Percentiles rank a stretch among this genome's conserved stretches.
These are phyloP conservation scores for Elaphurus davidianus DNA, from an alignment of 2,113 vertebrate genomes.

Conservation along the genomic window DNA sequence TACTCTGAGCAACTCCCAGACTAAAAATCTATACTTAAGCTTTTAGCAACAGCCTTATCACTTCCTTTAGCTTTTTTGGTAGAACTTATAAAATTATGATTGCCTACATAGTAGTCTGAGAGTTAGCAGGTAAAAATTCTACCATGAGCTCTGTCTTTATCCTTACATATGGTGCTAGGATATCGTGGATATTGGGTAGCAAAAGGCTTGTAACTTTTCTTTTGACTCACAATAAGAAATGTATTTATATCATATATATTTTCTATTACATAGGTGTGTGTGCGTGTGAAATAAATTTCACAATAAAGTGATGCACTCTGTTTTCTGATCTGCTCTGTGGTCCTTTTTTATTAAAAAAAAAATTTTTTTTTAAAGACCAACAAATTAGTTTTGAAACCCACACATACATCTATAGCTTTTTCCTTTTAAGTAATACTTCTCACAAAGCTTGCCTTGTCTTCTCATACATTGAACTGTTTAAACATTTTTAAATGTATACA, in stretches of 20 bases:
- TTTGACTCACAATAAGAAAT: not conserved
- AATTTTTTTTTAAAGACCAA: not conserved
- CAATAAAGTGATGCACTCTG: constrained; percentile 51
- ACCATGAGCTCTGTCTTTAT: not conserved
- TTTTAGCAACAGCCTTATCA: not conserved
- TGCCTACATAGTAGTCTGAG: constrained; percentile 4
- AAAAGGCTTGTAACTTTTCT: constrained; percentile 8
- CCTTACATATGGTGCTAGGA: not conserved
- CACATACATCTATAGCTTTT: not conserved
- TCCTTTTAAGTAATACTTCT: not conserved
- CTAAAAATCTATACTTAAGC: not conserved
- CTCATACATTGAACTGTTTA: not conserved
- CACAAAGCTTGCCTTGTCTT: not conserved
- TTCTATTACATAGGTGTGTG: not conserved
- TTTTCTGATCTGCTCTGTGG: constrained; percentile 48
- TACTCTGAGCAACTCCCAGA: not conserved
- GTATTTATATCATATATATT: not conserved
- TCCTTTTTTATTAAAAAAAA: constrained; percentile 23
- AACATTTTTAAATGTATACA: constrained; percentile 6
- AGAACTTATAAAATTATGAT: not conserved
- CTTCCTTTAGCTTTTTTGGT: not conserved
- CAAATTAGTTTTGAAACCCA: not conserved
- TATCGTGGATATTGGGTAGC: not conserved
- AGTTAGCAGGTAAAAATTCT: not conserved
- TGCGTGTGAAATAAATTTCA: constrained; percentile 44